Percentiles rank a stretch among this genome's conserved stretches.
phyloP scores from a whole-genome alignment of 1,140 invertebrate genomes.

The Macrosteles quadrilineatus region DNA sequence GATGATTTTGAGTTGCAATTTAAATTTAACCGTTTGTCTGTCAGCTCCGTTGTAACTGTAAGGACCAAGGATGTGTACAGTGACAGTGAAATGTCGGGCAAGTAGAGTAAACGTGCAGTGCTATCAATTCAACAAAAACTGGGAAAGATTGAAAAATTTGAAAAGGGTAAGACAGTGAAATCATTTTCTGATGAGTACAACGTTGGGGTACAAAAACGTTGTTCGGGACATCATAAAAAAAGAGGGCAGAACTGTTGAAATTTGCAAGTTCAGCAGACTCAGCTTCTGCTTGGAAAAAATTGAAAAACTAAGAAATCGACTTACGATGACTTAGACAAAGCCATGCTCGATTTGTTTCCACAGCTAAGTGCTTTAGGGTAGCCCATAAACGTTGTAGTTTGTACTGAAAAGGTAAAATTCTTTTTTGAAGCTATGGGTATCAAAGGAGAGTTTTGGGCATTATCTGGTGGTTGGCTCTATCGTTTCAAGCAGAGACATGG shows the following conservation, averaged over 20 bases:
- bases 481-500: neutral
- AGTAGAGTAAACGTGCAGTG: neutral
- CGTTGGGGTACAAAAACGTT: no score
- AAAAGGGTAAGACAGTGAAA: no score
- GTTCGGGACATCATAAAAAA: no score
- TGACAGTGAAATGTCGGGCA: neutral
- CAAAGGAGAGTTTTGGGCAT: neutral
- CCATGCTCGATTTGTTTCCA: neutral
- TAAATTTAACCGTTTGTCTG: no score
- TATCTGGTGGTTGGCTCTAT: neutral
- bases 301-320: no score
- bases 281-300: no score
- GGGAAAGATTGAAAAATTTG: neutral
- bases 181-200: no score
- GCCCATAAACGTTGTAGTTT: neutral
- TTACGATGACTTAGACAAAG: neutral
- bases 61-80: no score
- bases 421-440: neutral
- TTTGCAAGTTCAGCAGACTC: no score
- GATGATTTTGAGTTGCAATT: no score
- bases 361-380: neutral
- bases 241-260: no score
- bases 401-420: neutral
- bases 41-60: no score
- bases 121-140: constrained; percentile 1